These are phyloP conservation scores for Penaeus vannamei DNA, from an alignment of 1,140 invertebrate genomes.

Conservation along the genomic window DNA sequence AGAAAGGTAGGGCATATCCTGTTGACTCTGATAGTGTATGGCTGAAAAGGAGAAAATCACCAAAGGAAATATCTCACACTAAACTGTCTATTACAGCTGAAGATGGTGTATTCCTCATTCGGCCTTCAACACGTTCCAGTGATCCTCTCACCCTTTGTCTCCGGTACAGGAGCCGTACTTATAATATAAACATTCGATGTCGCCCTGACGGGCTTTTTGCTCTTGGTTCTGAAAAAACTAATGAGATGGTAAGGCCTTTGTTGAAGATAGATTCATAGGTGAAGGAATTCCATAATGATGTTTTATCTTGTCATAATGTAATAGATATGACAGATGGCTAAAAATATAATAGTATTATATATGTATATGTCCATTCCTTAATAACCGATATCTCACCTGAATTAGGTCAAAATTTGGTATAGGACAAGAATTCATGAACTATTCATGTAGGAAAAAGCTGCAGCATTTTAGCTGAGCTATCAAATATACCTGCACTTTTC, in stretches of 20 bases:
- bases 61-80: neutral
- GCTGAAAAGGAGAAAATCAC: neutral
- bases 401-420: too few relatives aligned
- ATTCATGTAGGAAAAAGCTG: too few relatives aligned
- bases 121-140: conserved; percentile 34
- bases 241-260: conserved; percentile 28
- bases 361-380: too few relatives aligned
- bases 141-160: conserved; percentile 45
- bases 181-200: conserved; percentile 51
- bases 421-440: too few relatives aligned
- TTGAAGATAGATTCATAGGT: too few relatives aligned
- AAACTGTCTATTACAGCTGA: neutral
- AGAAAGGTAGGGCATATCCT: neutral
- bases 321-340: too few relatives aligned
- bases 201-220: conserved; percentile 25
- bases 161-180: conserved; percentile 24
- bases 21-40: neutral
- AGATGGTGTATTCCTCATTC: conserved; percentile 38
- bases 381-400: too few relatives aligned
- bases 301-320: too few relatives aligned
- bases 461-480: too few relatives aligned
- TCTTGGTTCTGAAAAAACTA: conserved; percentile 37
- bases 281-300: too few relatives aligned
- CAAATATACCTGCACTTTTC: too few relatives aligned
- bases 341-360: too few relatives aligned